Conservation (phyloP, 2,113 vertebrate species). For the Ifrita kowaldi region DNA sequence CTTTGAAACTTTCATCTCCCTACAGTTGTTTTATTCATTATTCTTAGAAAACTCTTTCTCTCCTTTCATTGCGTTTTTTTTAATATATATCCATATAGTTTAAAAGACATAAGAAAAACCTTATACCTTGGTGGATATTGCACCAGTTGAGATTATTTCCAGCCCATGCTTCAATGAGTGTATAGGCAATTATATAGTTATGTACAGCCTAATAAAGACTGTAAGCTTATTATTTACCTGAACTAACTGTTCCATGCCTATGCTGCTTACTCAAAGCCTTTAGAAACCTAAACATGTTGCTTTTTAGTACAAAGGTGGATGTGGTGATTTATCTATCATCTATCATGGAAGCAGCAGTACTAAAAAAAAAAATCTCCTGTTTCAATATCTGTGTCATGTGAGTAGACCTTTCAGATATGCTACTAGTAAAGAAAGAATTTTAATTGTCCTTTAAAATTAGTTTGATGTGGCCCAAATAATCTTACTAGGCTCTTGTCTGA, state of each 20-base stretch:
- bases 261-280: background rate
- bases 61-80: background rate
- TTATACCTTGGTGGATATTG: background rate
- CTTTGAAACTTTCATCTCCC: background rate
- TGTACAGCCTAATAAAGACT: background rate
- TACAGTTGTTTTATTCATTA: background rate
- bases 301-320: background rate
- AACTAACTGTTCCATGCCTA: rapidly evolving
- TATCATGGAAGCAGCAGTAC: background rate
- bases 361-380: background rate
- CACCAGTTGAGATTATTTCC: background rate
- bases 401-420: background rate
- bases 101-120: background rate
- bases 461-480: background rate
- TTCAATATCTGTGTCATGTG: background rate
- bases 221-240: background rate
- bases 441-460: background rate
- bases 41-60: background rate
- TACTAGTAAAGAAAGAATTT: background rate
- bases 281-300: background rate
- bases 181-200: background rate
- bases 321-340: background rate
- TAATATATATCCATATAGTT: background rate
- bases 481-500: background rate
- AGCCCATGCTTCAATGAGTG: background rate